These are phyloP conservation scores for Scrobipalpa costella DNA, from an alignment of 2,888 invertebrate species.

Conservation along the genomic window DNA sequence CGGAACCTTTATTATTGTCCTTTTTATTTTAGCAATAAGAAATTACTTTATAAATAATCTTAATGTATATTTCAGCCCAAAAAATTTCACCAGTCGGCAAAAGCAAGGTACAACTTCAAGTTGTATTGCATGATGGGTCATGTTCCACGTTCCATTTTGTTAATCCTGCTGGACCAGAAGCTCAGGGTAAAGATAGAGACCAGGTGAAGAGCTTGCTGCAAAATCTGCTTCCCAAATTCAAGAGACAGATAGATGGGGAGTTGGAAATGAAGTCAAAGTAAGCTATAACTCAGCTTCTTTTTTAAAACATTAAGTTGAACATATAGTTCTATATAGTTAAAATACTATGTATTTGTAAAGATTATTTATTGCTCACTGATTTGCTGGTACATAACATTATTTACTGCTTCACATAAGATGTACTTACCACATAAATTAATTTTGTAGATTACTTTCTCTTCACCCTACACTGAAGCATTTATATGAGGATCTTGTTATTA, in stretches of 20 bases:
- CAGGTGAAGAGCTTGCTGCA: conserved; percentile 95
- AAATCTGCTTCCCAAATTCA: conserved; percentile 95
- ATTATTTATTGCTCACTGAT: background rate
- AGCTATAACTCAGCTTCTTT: conserved; percentile 33
- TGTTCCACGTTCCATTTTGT: conserved; percentile 99
- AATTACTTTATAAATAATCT: too few relatives aligned
- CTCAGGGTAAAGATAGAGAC: conserved; percentile 94
- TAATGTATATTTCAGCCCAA: conserved; percentile 86
- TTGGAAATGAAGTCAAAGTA: conserved; percentile 92
- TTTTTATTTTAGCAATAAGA: too few relatives aligned
- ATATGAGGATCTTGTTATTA: conserved; percentile 98
- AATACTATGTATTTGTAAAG: too few relatives aligned
- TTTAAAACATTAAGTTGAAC: too few relatives aligned
- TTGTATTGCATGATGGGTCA: conserved; percentile 95
- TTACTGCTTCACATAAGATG: background rate
- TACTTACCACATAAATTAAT: background rate
- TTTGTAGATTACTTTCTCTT: conserved; percentile 88
- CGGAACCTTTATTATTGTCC: too few relatives aligned
- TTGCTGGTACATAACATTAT: background rate
- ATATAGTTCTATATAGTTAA: too few relatives aligned
- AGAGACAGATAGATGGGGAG: conserved; percentile 94
- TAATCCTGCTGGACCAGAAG: conserved; percentile 90
- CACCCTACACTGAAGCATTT: conserved; percentile 95
- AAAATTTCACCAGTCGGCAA: conserved; percentile 98
- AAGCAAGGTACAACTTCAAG: conserved; percentile 98